Evolutionary conservation across 2,797 vertebrate species (phyloP).

Genomic region (Argya squamiceps): DNA sequence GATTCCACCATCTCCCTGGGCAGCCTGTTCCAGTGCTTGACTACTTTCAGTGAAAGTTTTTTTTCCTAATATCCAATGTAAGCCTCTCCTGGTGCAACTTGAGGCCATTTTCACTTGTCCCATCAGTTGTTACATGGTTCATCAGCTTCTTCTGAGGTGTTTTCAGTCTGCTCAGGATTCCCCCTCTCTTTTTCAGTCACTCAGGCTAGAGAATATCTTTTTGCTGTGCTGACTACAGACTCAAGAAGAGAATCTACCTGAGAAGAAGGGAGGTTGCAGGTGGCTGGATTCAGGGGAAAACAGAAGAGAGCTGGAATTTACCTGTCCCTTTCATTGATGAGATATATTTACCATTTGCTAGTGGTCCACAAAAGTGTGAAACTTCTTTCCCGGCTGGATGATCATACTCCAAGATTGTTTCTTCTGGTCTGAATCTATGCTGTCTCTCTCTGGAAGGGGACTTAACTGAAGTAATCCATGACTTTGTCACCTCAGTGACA

Average conservation of each 20-base stretch:
- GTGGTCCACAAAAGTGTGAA: not conserved
- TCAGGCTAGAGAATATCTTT: not conserved
- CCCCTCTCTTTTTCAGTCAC: not conserved
- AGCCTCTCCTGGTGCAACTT: not conserved
- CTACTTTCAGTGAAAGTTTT: not conserved
- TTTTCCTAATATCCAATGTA: not conserved
- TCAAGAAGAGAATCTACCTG: not conserved
- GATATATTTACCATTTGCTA: not conserved
- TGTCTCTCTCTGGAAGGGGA: not conserved
- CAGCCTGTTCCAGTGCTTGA: not conserved
- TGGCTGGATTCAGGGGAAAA: not conserved
- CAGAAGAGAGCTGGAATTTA: not conserved
- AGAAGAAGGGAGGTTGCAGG: not conserved
- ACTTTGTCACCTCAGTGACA: not conserved
- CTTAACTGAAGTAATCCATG: not conserved
- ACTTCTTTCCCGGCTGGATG: not conserved
- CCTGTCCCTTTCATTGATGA: not conserved
- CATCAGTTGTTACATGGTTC: not conserved
- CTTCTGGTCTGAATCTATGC: not conserved
- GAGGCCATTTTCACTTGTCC: not conserved
- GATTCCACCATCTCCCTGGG: not conserved
- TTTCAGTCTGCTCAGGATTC: not conserved
- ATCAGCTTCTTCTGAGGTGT: not conserved
- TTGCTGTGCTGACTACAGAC: not conserved
- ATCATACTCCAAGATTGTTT: not conserved